A percentile compares a stretch with the other conserved stretches of the same genome.
phyloP scores from a whole-genome alignment of 2,888 invertebrate species.

The Cerceris ruficornis region DNA sequence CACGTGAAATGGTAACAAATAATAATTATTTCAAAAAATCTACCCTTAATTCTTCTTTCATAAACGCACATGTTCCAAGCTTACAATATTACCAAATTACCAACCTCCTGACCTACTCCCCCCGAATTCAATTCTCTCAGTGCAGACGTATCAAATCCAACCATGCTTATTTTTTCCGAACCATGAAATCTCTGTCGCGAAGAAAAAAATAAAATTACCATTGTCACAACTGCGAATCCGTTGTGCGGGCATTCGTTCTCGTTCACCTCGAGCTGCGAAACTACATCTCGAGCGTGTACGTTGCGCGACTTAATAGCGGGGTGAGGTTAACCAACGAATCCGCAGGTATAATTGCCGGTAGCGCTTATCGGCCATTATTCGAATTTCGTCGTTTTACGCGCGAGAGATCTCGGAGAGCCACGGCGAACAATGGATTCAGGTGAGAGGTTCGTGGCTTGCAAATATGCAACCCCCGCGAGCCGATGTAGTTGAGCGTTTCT shows the following conservation, averaged over 20 bases:
- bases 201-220: no score
- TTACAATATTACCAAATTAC: not conserved
- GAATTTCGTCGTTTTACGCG: constrained; percentile 23
- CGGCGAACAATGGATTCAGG: constrained; percentile 2
- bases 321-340: constrained; percentile 11
- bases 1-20: not conserved
- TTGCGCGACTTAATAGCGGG: constrained; percentile 11
- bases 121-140: no score
- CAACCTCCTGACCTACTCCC: not conserved
- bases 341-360: constrained; percentile 32
- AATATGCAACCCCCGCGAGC: not conserved
- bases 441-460: not conserved
- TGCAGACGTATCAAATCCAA: no score
- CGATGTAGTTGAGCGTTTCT: not conserved
- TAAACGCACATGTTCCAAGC: not conserved
- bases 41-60: not conserved
- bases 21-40: not conserved
- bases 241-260: no score
- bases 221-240: no score
- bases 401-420: not conserved
- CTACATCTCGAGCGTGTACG: constrained; percentile 1
- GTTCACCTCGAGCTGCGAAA: not conserved
- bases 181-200: no score
- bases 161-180: no score
- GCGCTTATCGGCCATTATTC: constrained; percentile 32